phyloP scores from a whole-genome alignment of 2,888 invertebrate species.

The Emesis russula region DNA sequence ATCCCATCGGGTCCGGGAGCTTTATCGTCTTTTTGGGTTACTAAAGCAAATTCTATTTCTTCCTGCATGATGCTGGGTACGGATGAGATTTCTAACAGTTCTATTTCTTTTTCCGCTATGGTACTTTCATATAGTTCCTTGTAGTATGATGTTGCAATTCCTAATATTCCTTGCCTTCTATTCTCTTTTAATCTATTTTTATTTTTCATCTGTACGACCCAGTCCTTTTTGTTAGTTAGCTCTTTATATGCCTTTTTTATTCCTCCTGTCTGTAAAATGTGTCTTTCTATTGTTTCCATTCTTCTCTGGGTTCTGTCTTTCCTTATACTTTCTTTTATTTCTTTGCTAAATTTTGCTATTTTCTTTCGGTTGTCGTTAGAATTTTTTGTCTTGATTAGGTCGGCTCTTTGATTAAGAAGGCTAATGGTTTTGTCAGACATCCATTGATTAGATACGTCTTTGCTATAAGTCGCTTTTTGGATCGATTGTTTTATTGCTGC shows the following conservation, averaged over 20 bases:
- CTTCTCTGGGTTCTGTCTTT: constrained; percentile 6
- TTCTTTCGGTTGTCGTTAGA: neutral
- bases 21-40: too few relatives aligned
- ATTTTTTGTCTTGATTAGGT: neutral
- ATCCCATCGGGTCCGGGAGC: too few relatives aligned
- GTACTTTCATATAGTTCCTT: neutral
- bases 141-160: neutral
- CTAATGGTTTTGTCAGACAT: constrained; percentile 31
- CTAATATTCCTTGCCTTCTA: neutral
- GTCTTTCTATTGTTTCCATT: constrained; percentile 48
- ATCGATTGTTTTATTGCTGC: constrained; percentile 31
- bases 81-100: neutral
- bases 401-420: constrained; percentile 6
- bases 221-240: constrained; percentile 36
- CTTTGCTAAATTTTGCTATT: constrained; percentile 9
- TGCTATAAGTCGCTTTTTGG: constrained; percentile 36
- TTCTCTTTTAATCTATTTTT: constrained; percentile 19
- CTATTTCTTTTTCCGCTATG: neutral
- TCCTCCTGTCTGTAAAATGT: constrained; percentile 42
- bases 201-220: constrained; percentile 44
- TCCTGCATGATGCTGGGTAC: neutral
- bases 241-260: constrained; percentile 42
- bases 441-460: constrained; percentile 36
- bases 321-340: constrained; percentile 6
- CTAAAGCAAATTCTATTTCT: too few relatives aligned